These are phyloP conservation scores for Loxodonta africana DNA, from an alignment of 2,113 vertebrate genomes.

Conservation along the genomic window DNA sequence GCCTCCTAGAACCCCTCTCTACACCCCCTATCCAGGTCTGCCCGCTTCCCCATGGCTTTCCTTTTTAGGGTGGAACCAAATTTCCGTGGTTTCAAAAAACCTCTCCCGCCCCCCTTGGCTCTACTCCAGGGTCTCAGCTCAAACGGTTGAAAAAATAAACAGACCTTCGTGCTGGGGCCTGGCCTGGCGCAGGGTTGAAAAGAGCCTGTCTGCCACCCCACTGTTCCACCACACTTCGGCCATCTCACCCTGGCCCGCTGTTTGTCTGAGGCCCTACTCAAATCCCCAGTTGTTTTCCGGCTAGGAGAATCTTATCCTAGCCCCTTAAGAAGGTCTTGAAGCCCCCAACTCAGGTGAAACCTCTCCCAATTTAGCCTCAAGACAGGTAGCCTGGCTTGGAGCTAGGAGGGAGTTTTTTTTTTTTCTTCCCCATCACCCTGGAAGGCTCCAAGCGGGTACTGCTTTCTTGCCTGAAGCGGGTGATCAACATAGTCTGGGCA, in stretches of 20 bases:
- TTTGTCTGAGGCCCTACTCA: not conserved
- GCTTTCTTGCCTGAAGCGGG: not conserved
- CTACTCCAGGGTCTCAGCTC: constrained; percentile 79
- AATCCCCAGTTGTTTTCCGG: not conserved
- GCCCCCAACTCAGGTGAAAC: not conserved
- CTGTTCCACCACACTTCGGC: constrained; percentile 30
- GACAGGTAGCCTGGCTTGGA: not conserved
- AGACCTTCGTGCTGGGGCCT: constrained; percentile 74
- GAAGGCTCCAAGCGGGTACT: not conserved
- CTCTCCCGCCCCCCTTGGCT: constrained; percentile 73
- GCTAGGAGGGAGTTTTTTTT: no score
- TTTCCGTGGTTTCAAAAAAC: constrained; percentile 84
- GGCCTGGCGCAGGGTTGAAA: constrained; percentile 30
- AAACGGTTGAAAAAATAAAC: constrained; percentile 84
- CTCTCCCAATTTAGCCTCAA: not conserved
- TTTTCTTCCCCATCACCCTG: not conserved
- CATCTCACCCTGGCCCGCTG: not conserved
- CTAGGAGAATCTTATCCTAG: not conserved
- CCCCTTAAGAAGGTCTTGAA: not conserved
- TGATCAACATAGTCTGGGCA: not conserved
- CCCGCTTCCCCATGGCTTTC: constrained; percentile 64
- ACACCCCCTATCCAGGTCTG: constrained; percentile 11
- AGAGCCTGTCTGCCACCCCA: constrained; percentile 60
- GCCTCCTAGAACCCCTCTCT: constrained; percentile 2
- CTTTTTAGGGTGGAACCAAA: constrained; percentile 84